These are phyloP conservation scores for Distichodus sexfasciatus DNA, from an alignment of 2,797 vertebrate genomes.

Conservation along the genomic window DNA sequence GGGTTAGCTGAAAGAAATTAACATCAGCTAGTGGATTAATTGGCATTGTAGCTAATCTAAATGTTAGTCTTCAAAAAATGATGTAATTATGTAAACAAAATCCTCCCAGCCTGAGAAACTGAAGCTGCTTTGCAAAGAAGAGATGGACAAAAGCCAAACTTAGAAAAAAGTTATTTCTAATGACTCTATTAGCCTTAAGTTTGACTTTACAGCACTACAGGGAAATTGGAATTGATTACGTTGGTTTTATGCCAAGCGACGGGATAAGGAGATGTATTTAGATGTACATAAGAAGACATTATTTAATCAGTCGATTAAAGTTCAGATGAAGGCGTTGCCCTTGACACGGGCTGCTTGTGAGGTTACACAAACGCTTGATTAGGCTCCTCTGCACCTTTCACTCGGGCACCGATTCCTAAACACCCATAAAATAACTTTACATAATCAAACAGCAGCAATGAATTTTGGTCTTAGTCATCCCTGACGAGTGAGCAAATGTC, in stretches of 20 bases:
- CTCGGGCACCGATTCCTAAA: slow-evolving; percentile 14
- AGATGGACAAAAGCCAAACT: neutral
- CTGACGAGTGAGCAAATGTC: slow-evolving; percentile 8
- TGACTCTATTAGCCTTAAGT: neutral
- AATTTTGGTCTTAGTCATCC: slow-evolving; percentile 11
- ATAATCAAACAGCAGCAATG: neutral
- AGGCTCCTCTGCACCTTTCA: neutral
- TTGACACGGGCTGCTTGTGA: neutral
- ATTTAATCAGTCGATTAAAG: slow-evolving; percentile 9
- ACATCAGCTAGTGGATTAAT: too few species aligned
- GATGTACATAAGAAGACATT: neutral
- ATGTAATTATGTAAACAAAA: too few species aligned
- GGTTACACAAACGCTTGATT: neutral
- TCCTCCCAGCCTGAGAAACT: too few species aligned
- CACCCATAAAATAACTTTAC: slow-evolving; percentile 4
- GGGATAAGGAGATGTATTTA: neutral
- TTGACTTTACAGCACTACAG: neutral
- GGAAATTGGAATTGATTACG: slow-evolving; percentile 18
- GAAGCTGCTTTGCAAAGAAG: too few species aligned
- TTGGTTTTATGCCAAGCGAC: neutral
- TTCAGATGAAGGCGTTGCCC: slow-evolving; percentile 16
- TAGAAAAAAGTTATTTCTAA: neutral
- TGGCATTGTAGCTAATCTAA: too few species aligned
- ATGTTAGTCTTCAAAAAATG: too few species aligned
- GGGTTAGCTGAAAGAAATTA: too few species aligned